A percentile compares a stretch with the other conserved stretches of the same genome.
Conservation (phyloP, 2,888 invertebrate species). For the Thyatira batis region DNA sequence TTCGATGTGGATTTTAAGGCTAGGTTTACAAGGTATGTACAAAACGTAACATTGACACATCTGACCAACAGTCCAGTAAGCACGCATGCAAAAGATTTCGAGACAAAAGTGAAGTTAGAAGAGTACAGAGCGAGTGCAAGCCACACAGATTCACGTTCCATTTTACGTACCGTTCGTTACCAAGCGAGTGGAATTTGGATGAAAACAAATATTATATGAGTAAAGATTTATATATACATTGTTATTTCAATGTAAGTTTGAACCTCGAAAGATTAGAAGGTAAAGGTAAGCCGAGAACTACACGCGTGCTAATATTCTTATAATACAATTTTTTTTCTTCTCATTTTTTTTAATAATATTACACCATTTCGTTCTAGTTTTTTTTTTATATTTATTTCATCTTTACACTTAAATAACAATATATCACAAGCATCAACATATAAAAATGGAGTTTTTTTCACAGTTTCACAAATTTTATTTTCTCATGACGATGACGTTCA, state of each 20-base stretch:
- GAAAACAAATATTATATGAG: conserved; percentile 62
- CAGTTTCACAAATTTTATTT: conserved; percentile 12
- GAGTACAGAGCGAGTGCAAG: conserved; percentile 44
- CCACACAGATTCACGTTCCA: conserved; percentile 13
- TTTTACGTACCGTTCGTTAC: conserved; percentile 14
- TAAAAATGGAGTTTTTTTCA: conserved; percentile 56
- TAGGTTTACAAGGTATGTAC: conserved; percentile 73
- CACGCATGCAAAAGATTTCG: conserved; percentile 80
- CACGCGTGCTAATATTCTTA: conserved; percentile 73
- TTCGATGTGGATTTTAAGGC: conserved; percentile 81
- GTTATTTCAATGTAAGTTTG: conserved; percentile 78
- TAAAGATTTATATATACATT: conserved; percentile 64
- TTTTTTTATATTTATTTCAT: conserved; percentile 70
- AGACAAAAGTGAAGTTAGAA: conserved; percentile 57
- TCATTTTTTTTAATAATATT: conserved; percentile 58
- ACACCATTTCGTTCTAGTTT: conserved; percentile 67
- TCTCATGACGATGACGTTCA: conserved; percentile 30
- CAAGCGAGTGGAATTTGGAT: conserved; percentile 76
- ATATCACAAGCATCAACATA: conserved; percentile 82
- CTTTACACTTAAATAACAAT: conserved; percentile 82
- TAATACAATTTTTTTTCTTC: conserved; percentile 51
- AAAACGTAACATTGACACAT: conserved; percentile 66
- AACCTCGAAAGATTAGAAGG: conserved; percentile 42
- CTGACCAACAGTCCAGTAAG: conserved; percentile 46
- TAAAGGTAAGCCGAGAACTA: conserved; percentile 51